These are phyloP conservation scores for Aurelia aurita complex sp. Pacific DNA, from an alignment of 30 jellyfish, hydroid and myxozoan species.

Conservation along the genomic window DNA sequence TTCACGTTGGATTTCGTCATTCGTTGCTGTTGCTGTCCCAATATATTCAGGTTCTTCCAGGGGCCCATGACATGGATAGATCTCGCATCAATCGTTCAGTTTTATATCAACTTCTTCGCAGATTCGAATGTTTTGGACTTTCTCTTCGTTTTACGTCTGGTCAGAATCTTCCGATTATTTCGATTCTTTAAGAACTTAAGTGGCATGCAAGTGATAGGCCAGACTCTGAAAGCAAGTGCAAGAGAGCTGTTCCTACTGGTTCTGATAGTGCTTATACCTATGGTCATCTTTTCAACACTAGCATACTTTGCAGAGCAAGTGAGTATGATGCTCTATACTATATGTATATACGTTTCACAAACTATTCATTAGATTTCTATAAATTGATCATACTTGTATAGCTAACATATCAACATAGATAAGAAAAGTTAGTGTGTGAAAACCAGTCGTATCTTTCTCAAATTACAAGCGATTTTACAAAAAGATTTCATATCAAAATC, in stretches of 20 bases:
- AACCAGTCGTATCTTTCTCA: no score
- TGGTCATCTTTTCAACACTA: constrained; percentile 94
- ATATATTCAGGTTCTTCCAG: constrained; percentile 63
- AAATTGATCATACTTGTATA: no score
- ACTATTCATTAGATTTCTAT: no score
- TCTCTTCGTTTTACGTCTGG: constrained; percentile 85
- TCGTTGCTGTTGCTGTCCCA: constrained; percentile 87
- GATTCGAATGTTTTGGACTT: constrained; percentile 76
- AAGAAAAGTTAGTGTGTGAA: no score
- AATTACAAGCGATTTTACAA: no score
- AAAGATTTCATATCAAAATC: no score
- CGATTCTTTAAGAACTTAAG: constrained; percentile 96
- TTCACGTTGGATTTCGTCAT: constrained; percentile 87
- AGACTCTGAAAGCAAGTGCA: constrained; percentile 96
- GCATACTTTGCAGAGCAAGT: constrained; percentile 93
- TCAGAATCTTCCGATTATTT: constrained; percentile 88
- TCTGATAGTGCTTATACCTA: constrained; percentile 87
- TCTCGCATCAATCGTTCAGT: constrained; percentile 84
- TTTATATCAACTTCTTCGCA: constrained; percentile 83
- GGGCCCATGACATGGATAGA: constrained; percentile 92
- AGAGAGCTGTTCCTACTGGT: constrained; percentile 88
- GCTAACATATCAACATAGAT: no score
- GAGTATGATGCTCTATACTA: background rate
- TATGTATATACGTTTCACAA: no score
- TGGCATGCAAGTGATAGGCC: constrained; percentile 99